Evolutionary conservation across 2,113 vertebrate species (phyloP), one percentile per base, ranked within the genome.

Genomic region (Theristicus caerulescens): DNA sequence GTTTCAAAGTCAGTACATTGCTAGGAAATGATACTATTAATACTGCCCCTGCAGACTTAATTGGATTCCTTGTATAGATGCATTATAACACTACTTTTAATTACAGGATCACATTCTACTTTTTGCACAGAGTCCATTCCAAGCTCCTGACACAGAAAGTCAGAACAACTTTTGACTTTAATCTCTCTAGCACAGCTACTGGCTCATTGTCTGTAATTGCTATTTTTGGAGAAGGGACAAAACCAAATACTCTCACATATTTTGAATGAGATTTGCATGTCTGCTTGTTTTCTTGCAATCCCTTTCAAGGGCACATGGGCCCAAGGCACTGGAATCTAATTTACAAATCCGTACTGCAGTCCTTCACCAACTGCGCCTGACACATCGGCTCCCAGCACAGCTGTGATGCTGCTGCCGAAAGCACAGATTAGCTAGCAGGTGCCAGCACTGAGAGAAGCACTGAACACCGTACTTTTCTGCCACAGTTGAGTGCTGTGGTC

Each of bases 71-170:
- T 74, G 36, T 83, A 42, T 7, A 77, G 61, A 49, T 55, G 46
- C 42, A 67, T 66, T 86, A 34, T 90, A 94, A 55, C 17, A 72
- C 66, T 73, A 57, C 44, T 86, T 74, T 79, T 96, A 97, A 97
- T 96, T 91, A 94, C 61, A 93, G 77, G 83, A 78, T 86, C 34
- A 46, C 36, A 36, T 66, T 80, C 59, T 83, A 31, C 88, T 81
- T 88, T 88, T 93, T 66, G 46, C n/a, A 6, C 1, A 14, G 69
- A 85, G 66, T 72, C 73, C 57, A 59, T 94, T 94, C 86, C 94
- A 82, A 81, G 18, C 55, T 92, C 52, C 86, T 95, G 92, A 83
- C 62, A 57, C 66, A 89, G 31, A 52, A 54, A 96, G 69, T 88
- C 69, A 82, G 61, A 76, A 72, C 11, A 79, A 64, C 40, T 85